Base-by-base conservation (phyloP, 1,140 invertebrate genomes). In the Halyomorpha halys region DNA sequence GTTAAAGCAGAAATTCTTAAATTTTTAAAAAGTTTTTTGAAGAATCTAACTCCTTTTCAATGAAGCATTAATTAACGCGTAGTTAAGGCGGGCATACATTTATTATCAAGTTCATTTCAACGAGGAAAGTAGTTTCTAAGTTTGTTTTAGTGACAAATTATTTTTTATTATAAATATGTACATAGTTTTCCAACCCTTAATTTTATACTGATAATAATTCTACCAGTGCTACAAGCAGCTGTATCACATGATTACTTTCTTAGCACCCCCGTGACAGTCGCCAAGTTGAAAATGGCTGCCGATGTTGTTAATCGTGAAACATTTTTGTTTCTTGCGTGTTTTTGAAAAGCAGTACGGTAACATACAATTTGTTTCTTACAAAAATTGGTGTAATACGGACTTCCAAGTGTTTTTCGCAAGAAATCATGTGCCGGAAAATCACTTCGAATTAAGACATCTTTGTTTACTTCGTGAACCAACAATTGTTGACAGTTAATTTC, bases 231-330 rank as follows among this genome's bases (percentile, higher is more conserved):
- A 23, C 23, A 6, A 56, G 18, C 18, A 25, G 53, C 15, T 23
- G 4, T 25, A 56, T 23, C 53, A 56, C 23, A 56, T 56, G 53
- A 56, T 56, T 23, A 25, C 53, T 56, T 56, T 56, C 53, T 56
- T 56, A 25, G 18, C 14, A 16, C 18, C 53, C 53, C 53, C 62
- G 62, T 63, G 62, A 63, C 62, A 63, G 62, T 63, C 62, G 45
- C 30, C 62, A 27, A 63, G 25, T 51, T 30, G 62, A 49, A 53
- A 63, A 63, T 63, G 62, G 62, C 62, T 54, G 62, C 62, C 62
- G 49, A 30, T 63, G 45, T 51, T 63, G 19, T 63, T 63, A 63
- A 63, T 47, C 23, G 18, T 34, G 21, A 13, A 16, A 19, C 13
- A 21, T 19, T 62, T 62, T 45, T 44, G n/a, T 16, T 27, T 62